phyloP scores from a whole-genome alignment of 2,113 vertebrate species.

The Etia nguti region DNA sequence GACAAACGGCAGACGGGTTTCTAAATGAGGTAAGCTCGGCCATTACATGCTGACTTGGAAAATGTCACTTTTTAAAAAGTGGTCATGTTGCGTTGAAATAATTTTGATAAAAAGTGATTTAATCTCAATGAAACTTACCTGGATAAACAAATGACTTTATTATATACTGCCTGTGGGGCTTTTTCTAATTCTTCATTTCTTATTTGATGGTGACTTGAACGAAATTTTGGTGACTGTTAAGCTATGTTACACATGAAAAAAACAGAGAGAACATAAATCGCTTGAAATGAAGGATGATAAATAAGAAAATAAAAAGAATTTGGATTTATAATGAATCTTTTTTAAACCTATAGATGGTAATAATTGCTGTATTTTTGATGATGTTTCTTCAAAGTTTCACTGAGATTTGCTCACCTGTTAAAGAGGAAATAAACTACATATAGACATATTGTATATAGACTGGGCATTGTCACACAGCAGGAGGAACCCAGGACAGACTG shows the following conservation, averaged over 20 bases:
- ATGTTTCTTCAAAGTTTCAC: not conserved
- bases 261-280: not conserved
- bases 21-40: not conserved
- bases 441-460: not conserved
- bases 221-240: not conserved
- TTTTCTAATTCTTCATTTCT: not conserved
- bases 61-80: not conserved
- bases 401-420: not conserved
- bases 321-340: not conserved
- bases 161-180: rapidly evolving
- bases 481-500: not conserved
- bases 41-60: not conserved
- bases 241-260: not conserved
- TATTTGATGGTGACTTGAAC: not conserved
- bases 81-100: not conserved
- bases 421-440: not conserved
- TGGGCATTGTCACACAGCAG: not conserved
- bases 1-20: not conserved
- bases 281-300: not conserved
- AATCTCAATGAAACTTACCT: not conserved
- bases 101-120: not conserved
- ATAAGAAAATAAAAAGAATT: not conserved
- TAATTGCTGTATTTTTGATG: not conserved
- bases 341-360: not conserved
- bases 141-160: rapidly evolving